Evolutionary conservation across 2,888 invertebrate species (phyloP).

Genomic region (Amorpha juglandis): DNA sequence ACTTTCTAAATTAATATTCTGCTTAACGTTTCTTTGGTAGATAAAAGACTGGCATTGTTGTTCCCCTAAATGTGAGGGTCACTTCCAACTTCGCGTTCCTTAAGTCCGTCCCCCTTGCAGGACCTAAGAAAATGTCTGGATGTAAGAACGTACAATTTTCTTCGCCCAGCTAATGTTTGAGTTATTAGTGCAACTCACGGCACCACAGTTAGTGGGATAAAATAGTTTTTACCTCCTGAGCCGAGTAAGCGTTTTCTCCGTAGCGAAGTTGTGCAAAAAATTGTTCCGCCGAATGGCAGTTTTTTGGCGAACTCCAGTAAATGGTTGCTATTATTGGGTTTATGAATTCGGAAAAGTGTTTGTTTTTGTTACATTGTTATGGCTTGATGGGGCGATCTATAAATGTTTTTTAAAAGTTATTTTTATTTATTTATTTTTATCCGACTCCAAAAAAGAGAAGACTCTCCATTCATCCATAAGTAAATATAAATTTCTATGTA

Average conservation of each 20-base stretch:
- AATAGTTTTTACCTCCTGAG: slow-evolving; percentile 52
- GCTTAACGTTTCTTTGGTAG: too few relatives aligned
- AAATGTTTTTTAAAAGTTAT: too few relatives aligned
- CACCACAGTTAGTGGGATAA: slow-evolving; percentile 35
- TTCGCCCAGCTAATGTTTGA: slow-evolving; percentile 44
- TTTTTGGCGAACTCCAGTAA: not conserved
- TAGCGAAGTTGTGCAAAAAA: not conserved
- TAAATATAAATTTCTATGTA: too few relatives aligned
- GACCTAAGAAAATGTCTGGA: slow-evolving; percentile 15
- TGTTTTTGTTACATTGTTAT: not conserved
- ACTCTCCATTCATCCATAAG: too few relatives aligned
- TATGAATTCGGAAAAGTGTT: not conserved
- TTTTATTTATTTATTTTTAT: not conserved
- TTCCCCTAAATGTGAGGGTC: not conserved
- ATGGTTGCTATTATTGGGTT: not conserved
- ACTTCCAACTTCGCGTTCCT: not conserved
- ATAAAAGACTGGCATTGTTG: too few relatives aligned
- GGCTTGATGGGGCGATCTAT: too few relatives aligned
- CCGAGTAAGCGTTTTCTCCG: slow-evolving; percentile 31
- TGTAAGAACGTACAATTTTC: slow-evolving; percentile 31
- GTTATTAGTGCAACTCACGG: slow-evolving; percentile 64
- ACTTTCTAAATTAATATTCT: too few relatives aligned
- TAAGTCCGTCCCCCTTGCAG: slow-evolving; percentile 5
- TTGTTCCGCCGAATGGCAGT: slow-evolving; percentile 7
- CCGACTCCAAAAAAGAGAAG: not conserved